Base-by-base conservation (phyloP, 2,888 invertebrate species). In the Lasioglossum vierecki region DNA sequence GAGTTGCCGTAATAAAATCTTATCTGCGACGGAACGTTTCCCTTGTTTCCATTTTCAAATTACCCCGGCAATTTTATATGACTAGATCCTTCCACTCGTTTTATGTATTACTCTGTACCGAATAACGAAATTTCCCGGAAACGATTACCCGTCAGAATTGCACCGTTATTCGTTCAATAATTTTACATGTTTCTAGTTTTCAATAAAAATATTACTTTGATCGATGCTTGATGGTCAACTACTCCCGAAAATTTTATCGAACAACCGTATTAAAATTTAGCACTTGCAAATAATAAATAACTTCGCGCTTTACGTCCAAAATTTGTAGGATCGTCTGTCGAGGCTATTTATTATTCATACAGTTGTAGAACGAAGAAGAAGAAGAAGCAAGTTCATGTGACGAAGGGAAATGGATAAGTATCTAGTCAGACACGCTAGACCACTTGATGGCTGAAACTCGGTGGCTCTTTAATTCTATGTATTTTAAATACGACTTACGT, bases 1-100 rank as follows among this genome's bases (percentile, higher is more conserved):
- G 39, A 57, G 46, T 18, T 41, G 41, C 13, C 4, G 53, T 13
- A 73, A n/a, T 73, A 66, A 66, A 53, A 81, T 41, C 53, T 80
- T 44, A 41, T 41, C 39, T 53, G 30, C 74, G 53, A 41, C 26
- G 41, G 15, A 15, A 30, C 49, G 57, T 49, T 22, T 66, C 72
- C 41, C n/a, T 41, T 41, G 76, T 60, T 44, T 26, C 63, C n/a
- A 46, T 49, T 22, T 72, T 49, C 26, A 72, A 72, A 46, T 70
- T n/a, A n/a, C 41, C n/a, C 4, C n/a, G 41, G 41, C 22, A 22
- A 70, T 70, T 70, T 41, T 70, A 41, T 70, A 70, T 0, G 39
- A 13, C 70, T 41, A 22, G 22, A n/a, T 70, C 70, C 68, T n/a
- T 57, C 57, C n/a, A 4, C n/a, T 4, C n/a, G n/a, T 70, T 68